These are phyloP conservation scores for Helleia helle DNA, from an alignment of 2,888 invertebrate species.

Conservation along the genomic window DNA sequence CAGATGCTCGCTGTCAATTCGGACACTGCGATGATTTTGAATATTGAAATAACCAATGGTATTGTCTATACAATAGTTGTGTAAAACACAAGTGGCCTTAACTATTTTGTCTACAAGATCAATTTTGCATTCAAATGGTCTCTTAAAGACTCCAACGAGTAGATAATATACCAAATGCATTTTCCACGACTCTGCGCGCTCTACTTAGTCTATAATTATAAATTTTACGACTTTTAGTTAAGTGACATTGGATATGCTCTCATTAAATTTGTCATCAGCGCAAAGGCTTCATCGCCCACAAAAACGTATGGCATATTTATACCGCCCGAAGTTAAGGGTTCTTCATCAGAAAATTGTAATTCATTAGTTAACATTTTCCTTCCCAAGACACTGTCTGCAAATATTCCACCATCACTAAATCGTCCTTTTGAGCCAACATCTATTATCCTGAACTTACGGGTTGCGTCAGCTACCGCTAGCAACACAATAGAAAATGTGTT, in stretches of 20 bases:
- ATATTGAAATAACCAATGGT: too few species aligned
- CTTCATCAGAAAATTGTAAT: not conserved
- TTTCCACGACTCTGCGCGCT: conserved; percentile 19
- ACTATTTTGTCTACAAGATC: conserved; percentile 17
- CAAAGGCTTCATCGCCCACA: too few species aligned
- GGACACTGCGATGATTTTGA: too few species aligned
- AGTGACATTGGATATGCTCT: not conserved
- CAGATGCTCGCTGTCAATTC: too few species aligned
- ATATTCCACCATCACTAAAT: conserved; percentile 24
- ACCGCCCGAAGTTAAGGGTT: not conserved
- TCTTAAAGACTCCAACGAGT: conserved; percentile 17
- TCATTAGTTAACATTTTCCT: not conserved
- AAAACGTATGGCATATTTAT: not conserved
- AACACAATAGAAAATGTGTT: conserved; percentile 18
- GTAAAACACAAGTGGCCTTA: too few species aligned
- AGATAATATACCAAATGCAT: conserved; percentile 17
- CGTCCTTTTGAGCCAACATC: conserved; percentile 17
- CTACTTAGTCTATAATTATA: conserved; percentile 19
- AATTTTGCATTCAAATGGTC: conserved; percentile 23
- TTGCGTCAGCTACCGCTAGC: conserved; percentile 20
- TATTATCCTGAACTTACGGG: conserved; percentile 2
- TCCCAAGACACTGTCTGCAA: conserved; percentile 3
- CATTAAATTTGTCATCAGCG: not conserved
- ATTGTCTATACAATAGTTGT: too few species aligned
- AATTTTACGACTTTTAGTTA: not conserved